A percentile compares a stretch with the other conserved stretches of the same genome.
phyloP scores from a whole-genome alignment of 2,797 vertebrate species.

The Sebastes cheni region DNA sequence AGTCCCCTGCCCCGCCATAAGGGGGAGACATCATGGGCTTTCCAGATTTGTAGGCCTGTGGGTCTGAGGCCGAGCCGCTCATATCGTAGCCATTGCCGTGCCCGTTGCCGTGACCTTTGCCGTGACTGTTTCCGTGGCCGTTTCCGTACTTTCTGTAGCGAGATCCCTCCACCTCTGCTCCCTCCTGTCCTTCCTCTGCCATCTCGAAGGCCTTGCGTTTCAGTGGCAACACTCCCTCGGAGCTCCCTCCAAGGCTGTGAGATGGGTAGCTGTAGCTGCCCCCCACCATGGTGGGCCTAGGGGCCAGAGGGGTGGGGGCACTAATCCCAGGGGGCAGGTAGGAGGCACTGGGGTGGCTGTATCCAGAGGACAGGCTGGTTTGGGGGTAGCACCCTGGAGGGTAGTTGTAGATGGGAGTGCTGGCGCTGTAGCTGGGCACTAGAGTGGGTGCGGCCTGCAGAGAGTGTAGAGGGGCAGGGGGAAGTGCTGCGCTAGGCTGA shows the following conservation, averaged over 20 bases:
- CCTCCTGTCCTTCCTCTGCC: conserved; percentile 79
- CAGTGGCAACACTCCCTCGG: conserved; percentile 74
- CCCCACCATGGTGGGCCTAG: conserved; percentile 79
- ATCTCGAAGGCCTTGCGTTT: conserved; percentile 83
- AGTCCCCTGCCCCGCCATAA: conserved; percentile 78
- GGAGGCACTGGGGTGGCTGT: conserved; percentile 85
- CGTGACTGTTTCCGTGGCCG: conserved; percentile 84
- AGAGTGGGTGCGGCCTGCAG: conserved; percentile 81
- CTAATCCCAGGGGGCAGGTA: conserved; percentile 89
- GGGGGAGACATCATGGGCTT: conserved; percentile 82
- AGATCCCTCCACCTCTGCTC: conserved; percentile 69
- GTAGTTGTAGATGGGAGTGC: conserved; percentile 89
- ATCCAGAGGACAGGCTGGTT: conserved; percentile 79
- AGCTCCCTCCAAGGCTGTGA: conserved; percentile 70
- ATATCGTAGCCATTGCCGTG: conserved; percentile 82
- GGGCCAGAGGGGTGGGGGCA: conserved; percentile 86
- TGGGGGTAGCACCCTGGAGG: conserved; percentile 85
- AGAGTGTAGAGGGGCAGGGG: conserved; percentile 83
- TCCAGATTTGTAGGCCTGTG: conserved; percentile 70
- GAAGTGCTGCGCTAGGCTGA: conserved; percentile 82
- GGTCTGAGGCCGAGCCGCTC: conserved; percentile 56
- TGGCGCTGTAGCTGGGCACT: conserved; percentile 85
- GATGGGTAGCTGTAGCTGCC: conserved; percentile 82
- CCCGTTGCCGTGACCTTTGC: conserved; percentile 82
- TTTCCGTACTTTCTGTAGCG: conserved; percentile 91